These are phyloP conservation scores for Clarias laeviceps DNA, from an alignment of 2,797 vertebrate species.

Conservation along the genomic window DNA sequence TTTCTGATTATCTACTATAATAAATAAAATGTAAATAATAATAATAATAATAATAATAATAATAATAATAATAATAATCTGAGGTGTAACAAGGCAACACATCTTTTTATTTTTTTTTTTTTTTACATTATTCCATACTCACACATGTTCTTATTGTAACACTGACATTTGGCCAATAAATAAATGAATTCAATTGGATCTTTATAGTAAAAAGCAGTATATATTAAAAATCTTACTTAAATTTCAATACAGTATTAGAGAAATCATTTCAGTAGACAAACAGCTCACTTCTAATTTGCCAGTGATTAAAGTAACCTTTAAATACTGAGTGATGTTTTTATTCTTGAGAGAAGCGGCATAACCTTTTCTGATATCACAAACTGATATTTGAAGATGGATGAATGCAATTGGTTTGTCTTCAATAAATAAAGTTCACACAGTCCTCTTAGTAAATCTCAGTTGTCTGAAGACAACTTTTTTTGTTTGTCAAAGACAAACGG, in stretches of 20 bases:
- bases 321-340: conserved; percentile 45
- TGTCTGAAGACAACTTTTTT: too few relatives aligned
- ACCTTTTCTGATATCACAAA: conserved; percentile 57
- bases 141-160: neutral
- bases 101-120: too few relatives aligned
- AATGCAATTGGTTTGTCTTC: conserved; percentile 49
- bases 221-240: neutral
- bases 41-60: too few relatives aligned
- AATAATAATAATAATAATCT: too few relatives aligned
- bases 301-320: conserved; percentile 54
- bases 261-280: conserved; percentile 37
- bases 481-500: conserved; percentile 28
- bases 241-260: neutral
- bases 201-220: neutral
- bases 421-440: conserved; percentile 56
- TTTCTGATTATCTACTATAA: neutral
- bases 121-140: neutral
- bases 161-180: neutral
- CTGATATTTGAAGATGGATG: conserved; percentile 58
- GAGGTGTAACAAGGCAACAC: too few relatives aligned
- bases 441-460: conserved; percentile 47
- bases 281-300: conserved; percentile 44
- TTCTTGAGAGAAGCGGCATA: conserved; percentile 42
- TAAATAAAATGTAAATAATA: neutral
- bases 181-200: neutral